Evolutionary conservation across 1,140 invertebrate genomes (phyloP).

Genomic region (Streblospio benedicti): DNA sequence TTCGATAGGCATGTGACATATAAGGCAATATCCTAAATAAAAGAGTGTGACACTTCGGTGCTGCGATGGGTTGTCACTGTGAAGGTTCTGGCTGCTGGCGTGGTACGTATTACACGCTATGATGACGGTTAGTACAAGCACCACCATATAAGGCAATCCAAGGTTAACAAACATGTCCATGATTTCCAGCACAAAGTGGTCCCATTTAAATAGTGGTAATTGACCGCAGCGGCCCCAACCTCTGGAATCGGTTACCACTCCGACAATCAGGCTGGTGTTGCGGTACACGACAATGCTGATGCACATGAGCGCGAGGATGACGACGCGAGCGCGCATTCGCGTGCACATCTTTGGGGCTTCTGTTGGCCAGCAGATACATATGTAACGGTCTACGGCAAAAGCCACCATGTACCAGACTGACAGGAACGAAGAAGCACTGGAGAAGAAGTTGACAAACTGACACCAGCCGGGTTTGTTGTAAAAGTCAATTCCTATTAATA

Average conservation of each 20-base stretch:
- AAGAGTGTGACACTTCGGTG: too few relatives aligned
- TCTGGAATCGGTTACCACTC: conserved; percentile 1
- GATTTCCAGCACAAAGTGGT: not conserved
- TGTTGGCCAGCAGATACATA: conserved; percentile 16
- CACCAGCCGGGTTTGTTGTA: not conserved
- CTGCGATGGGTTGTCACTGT: too few relatives aligned
- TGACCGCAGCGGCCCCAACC: conserved; percentile 4
- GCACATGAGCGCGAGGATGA: not conserved
- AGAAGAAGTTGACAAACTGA: conserved; percentile 5
- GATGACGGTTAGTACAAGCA: too few relatives aligned
- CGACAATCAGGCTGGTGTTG: conserved; percentile 10
- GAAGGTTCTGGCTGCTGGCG: too few relatives aligned
- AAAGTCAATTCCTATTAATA: not conserved
- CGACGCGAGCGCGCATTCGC: conserved; percentile 14
- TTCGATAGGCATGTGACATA: too few relatives aligned
- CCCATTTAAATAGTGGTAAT: not conserved
- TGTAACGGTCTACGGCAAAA: conserved; percentile 22
- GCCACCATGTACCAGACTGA: conserved; percentile 19
- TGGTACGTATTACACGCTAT: too few relatives aligned
- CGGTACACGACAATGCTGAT: conserved; percentile 8
- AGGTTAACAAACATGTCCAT: conserved; percentile 9
- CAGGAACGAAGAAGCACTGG: conserved; percentile 1
- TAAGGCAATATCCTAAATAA: too few relatives aligned
- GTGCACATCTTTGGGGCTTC: conserved; percentile 16
- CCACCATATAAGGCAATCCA: conserved; percentile 1